phyloP scores from a whole-genome alignment of 2,113 vertebrate genomes.

The Prionailurus bengalensis region DNA sequence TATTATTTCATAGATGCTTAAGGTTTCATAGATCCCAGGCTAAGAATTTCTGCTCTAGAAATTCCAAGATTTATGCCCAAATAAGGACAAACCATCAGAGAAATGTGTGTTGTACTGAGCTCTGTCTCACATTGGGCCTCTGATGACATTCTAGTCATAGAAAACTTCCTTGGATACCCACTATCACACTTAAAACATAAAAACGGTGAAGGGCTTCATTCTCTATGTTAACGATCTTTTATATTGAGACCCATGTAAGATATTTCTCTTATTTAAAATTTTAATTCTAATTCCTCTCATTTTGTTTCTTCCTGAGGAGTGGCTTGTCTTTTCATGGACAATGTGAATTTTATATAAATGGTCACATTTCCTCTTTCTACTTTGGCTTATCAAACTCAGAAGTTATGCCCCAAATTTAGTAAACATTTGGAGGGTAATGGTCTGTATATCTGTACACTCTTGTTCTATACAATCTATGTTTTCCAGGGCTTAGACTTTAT shows the following conservation, averaged over 20 bases:
- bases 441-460: background rate
- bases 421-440: background rate
- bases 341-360: background rate
- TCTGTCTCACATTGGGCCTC: background rate
- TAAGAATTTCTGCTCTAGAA: slow-evolving; percentile 10
- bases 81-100: background rate
- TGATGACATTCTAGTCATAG: background rate
- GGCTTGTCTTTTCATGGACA: background rate
- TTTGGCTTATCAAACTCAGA: background rate
- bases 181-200: background rate
- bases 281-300: background rate
- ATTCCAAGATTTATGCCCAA: background rate
- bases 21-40: background rate
- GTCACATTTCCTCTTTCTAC: slow-evolving; percentile 9
- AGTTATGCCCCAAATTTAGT: background rate
- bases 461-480: background rate
- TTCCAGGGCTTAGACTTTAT: slow-evolving; percentile 1
- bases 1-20: background rate
- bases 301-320: background rate
- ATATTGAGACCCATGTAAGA: background rate
- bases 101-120: background rate
- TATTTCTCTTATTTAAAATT: background rate
- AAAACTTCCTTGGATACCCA: background rate
- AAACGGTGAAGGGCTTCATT: background rate
- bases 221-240: background rate